phyloP scores from a whole-genome alignment of 1,140 invertebrate species.

The Cydia amplana region DNA sequence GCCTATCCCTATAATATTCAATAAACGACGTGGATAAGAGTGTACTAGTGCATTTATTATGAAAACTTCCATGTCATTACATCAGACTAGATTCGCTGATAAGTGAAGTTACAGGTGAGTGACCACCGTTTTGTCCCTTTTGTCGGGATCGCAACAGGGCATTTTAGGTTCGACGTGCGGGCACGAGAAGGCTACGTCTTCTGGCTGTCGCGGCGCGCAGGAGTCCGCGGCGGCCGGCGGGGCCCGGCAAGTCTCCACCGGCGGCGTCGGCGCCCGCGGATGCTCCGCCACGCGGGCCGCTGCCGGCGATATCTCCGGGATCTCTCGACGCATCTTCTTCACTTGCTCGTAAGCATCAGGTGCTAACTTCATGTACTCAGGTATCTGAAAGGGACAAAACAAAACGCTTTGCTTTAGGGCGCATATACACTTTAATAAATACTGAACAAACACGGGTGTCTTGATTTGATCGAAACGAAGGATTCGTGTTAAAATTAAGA shows the following conservation, averaged over 20 bases:
- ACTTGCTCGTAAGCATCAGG: conserved; percentile 59
- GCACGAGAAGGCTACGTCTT: conserved; percentile 70
- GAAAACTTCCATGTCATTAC: background rate
- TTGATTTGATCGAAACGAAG: no score
- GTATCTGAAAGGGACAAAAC: conserved; percentile 46
- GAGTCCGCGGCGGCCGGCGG: conserved; percentile 45
- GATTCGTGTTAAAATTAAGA: no score
- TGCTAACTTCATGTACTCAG: conserved; percentile 63
- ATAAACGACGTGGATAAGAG: background rate
- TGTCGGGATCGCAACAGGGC: conserved; percentile 58
- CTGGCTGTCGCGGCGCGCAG: conserved; percentile 48
- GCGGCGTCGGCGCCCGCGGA: conserved; percentile 42
- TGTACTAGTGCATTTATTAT: background rate
- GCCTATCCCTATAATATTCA: background rate
- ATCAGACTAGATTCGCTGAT: background rate
- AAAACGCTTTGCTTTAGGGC: background rate
- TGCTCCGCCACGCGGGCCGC: conserved; percentile 50
- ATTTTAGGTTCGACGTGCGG: conserved; percentile 49
- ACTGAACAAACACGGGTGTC: no score
- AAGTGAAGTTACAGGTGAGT: background rate
- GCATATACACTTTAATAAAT: background rate
- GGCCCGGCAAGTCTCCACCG: conserved; percentile 47
- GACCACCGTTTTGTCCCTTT: conserved; percentile 32
- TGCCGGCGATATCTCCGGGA: conserved; percentile 63
- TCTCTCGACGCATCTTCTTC: conserved; percentile 58